Base-by-base conservation (phyloP, 2,888 invertebrate genomes). In the Heliconius sara region DNA sequence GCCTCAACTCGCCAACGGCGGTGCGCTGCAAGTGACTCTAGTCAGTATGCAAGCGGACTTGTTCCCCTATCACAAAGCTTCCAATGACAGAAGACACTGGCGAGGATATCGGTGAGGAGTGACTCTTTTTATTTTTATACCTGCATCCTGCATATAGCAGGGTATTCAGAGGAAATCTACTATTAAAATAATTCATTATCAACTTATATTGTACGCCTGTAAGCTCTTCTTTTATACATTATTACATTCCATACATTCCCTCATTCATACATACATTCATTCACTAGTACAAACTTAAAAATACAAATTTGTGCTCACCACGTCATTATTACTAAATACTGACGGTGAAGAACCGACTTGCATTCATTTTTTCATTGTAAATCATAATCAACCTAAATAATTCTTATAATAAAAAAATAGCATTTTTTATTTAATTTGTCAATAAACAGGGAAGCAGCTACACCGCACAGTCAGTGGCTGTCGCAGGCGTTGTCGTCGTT, bases 11-110 rank as follows among this genome's bases (percentile, higher is more conserved):
- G 96, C 97, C 85, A 97, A 98, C 83, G 99, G 99, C 3, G 99
- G 99, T 2, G 99, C 99, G 0, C 93, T 99, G 77, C 99, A 99
- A 95, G 97, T 99, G 80, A 97, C 98, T 0, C 95, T 99, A 66
- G 97, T 97, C 83, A 97, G 97, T 89, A 97, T 97, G 95, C 98
- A 98, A 93, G 96, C 99, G 2, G 99, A 99, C 91, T 97, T 98
- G 88, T 99, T 99, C 95, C 99, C 99, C 0, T 99, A 99, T 94
- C 99, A 99, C 93, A 96, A 98, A 88, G 99, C 99, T 52, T 97
- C 97, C 86, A 97, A 97, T 57, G 98, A 98, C 90, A 96, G 99
- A 80, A 96, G 97, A 84, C 98, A 98, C 90, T 99, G 99, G 99
- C 96, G 98, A 65, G 97, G 97, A 82, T 97, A 96, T 83, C 95